A percentile compares a stretch with the other conserved stretches of the same genome.
These are phyloP conservation scores for Amphipyra tragopoginis DNA, from an alignment of 2,888 invertebrate species.

Conservation along the genomic window DNA sequence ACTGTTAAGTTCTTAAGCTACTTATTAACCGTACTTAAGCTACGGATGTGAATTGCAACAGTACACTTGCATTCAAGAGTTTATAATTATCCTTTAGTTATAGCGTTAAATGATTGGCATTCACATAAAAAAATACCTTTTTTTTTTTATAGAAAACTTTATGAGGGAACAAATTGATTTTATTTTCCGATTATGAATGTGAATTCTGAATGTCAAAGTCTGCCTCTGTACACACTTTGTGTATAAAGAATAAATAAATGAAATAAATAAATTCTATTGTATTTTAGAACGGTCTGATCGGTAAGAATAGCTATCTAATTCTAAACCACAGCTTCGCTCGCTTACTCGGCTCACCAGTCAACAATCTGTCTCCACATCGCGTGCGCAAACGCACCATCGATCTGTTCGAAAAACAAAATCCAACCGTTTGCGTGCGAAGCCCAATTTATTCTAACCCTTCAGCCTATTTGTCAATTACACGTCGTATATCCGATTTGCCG, in stretches of 20 bases:
- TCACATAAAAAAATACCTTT: conserved; percentile 13
- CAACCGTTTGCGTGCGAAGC: conserved; percentile 59
- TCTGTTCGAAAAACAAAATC: conserved; percentile 49
- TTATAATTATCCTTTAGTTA: conserved; percentile 40
- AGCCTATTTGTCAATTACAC: conserved; percentile 87
- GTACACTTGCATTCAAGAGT: conserved; percentile 27
- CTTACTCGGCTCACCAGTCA: conserved; percentile 33
- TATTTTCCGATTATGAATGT: not conserved
- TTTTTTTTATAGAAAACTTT: conserved; percentile 5
- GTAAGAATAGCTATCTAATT: conserved; percentile 20
- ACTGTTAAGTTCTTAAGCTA: conserved; percentile 6
- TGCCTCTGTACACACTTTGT: too few species aligned
- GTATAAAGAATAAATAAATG: too few species aligned
- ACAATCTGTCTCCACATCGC: conserved; percentile 54
- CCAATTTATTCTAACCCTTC: conserved; percentile 71
- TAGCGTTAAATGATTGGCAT: conserved; percentile 16
- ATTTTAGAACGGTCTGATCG: too few species aligned
- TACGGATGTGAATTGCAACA: conserved; percentile 42
- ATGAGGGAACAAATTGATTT: conserved; percentile 19
- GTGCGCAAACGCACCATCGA: conserved; percentile 54
- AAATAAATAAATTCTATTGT: conserved; percentile 4
- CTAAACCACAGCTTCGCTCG: conserved; percentile 21
- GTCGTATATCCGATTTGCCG: conserved; percentile 72
- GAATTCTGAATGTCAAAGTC: too few species aligned
- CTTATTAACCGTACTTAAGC: conserved; percentile 37